Evolutionary conservation across 2,113 vertebrate species (phyloP).

Genomic region (Ammodytes dubius): DNA sequence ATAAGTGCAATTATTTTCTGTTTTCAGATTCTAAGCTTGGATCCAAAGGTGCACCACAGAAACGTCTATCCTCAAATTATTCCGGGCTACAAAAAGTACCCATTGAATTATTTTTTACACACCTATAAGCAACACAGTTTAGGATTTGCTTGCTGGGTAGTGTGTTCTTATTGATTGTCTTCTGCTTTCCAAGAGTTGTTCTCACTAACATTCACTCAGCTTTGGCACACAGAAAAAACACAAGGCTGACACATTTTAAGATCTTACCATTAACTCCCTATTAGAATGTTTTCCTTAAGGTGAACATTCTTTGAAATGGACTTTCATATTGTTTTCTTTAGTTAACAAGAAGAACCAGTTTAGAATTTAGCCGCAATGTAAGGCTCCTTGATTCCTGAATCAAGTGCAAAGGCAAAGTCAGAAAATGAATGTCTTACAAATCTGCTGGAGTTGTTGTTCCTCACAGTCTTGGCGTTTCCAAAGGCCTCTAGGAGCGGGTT

Average conservation of each 20-base stretch:
- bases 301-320: background rate
- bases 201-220: background rate
- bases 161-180: background rate
- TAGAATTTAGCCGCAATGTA: slow-evolving; percentile 4
- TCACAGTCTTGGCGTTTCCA: slow-evolving; percentile 96
- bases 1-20: slow-evolving; percentile 49
- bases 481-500: slow-evolving; percentile 97
- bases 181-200: background rate
- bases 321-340: slow-evolving; percentile 30
- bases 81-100: background rate
- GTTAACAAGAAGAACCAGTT: slow-evolving; percentile 8
- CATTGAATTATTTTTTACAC: background rate
- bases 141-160: background rate
- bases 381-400: slow-evolving; percentile 16
- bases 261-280: too few species aligned
- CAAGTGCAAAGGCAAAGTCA: background rate
- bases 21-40: slow-evolving; percentile 22
- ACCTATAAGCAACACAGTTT: slow-evolving; percentile 10
- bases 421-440: slow-evolving; percentile 88
- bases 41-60: slow-evolving; percentile 36
- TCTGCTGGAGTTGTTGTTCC: slow-evolving; percentile 99
- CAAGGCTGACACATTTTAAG: background rate
- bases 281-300: background rate
- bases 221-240: background rate
- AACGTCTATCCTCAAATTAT: slow-evolving; percentile 40